Percentiles rank a stretch among this genome's conserved stretches.
phyloP scores from a whole-genome alignment of 64 coral and sea anemone genomes.

The Porites lutea region DNA sequence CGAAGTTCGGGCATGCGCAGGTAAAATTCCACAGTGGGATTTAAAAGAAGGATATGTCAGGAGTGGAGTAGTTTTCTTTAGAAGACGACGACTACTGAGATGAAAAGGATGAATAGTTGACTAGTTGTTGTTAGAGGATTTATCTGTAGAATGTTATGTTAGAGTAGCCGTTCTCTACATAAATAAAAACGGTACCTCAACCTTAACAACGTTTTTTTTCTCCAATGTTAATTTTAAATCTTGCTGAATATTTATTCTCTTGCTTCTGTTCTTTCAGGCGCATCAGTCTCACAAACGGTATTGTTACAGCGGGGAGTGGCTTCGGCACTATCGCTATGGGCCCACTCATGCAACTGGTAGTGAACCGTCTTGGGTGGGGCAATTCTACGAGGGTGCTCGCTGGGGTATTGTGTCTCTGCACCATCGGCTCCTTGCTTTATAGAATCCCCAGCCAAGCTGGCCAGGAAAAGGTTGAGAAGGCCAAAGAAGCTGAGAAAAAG shows the following conservation, averaged over 20 bases:
- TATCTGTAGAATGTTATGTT: too few relatives aligned
- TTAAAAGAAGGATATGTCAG: too few relatives aligned
- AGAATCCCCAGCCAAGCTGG: slow-evolving; percentile 28
- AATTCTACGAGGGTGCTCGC: slow-evolving; percentile 74
- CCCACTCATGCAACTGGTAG: slow-evolving; percentile 75
- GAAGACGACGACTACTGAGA: too few relatives aligned
- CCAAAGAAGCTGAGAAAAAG: background rate
- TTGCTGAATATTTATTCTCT: background rate
- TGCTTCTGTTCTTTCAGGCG: slow-evolving; percentile 47
- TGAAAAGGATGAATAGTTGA: too few relatives aligned
- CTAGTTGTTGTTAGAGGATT: too few relatives aligned
- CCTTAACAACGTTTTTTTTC: background rate
- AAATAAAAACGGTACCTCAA: too few relatives aligned
- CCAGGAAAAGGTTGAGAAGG: background rate
- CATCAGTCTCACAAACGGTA: slow-evolving; percentile 85
- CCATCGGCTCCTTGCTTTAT: slow-evolving; percentile 65
- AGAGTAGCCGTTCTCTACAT: too few relatives aligned
- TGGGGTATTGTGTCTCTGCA: slow-evolving; percentile 68
- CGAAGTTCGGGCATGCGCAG: too few relatives aligned
- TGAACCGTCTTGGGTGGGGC: slow-evolving; percentile 73
- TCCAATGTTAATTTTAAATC: too few relatives aligned
- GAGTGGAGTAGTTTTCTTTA: too few relatives aligned
- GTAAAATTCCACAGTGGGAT: too few relatives aligned
- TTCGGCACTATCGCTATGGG: slow-evolving; percentile 87
- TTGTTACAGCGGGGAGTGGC: slow-evolving; percentile 92